These are phyloP conservation scores for Apostichopus leukothele DNA, from an alignment of 53 echinoderm and acorn worm species.

Conservation along the genomic window DNA sequence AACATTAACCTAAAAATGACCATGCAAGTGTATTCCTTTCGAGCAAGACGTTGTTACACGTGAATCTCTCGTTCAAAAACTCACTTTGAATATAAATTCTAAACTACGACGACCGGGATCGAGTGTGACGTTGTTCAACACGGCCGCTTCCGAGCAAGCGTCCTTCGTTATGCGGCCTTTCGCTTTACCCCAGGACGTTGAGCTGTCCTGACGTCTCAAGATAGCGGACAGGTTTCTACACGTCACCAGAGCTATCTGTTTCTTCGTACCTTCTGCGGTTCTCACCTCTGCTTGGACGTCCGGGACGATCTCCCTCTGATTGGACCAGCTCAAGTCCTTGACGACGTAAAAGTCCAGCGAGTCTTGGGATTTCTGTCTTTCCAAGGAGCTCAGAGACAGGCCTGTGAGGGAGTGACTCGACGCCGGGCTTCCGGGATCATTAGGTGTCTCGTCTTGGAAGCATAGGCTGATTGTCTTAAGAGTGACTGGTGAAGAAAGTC, in stretches of 20 bases:
- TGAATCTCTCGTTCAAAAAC: neutral
- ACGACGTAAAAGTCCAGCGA: slow-evolving; percentile 32
- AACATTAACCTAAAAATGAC: too few relatives aligned
- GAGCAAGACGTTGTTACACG: too few relatives aligned
- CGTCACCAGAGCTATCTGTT: slow-evolving; percentile 41
- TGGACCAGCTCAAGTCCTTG: slow-evolving; percentile 12
- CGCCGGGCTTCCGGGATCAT: slow-evolving; percentile 31
- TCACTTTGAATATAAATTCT: slow-evolving; percentile 75
- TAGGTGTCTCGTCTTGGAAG: slow-evolving; percentile 53
- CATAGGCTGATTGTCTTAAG: slow-evolving; percentile 62
- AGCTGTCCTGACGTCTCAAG: slow-evolving; percentile 85
- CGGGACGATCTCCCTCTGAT: neutral
- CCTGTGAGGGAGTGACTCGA: slow-evolving; percentile 15
- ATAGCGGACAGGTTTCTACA: slow-evolving; percentile 70
- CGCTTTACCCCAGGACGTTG: slow-evolving; percentile 72
- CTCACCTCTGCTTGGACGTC: slow-evolving; percentile 35
- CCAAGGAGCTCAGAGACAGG: neutral
- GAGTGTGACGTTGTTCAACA: slow-evolving; percentile 56
- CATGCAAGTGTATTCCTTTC: too few relatives aligned
- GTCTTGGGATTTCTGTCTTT: slow-evolving; percentile 31
- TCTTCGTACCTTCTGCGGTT: neutral
- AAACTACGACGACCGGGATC: slow-evolving; percentile 68
- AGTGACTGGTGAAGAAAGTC: slow-evolving; percentile 68
- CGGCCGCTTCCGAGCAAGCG: slow-evolving; percentile 59
- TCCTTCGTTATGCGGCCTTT: slow-evolving; percentile 73